phyloP scores from a whole-genome alignment of 2,888 invertebrate genomes.

The Machimus rusticus region DNA sequence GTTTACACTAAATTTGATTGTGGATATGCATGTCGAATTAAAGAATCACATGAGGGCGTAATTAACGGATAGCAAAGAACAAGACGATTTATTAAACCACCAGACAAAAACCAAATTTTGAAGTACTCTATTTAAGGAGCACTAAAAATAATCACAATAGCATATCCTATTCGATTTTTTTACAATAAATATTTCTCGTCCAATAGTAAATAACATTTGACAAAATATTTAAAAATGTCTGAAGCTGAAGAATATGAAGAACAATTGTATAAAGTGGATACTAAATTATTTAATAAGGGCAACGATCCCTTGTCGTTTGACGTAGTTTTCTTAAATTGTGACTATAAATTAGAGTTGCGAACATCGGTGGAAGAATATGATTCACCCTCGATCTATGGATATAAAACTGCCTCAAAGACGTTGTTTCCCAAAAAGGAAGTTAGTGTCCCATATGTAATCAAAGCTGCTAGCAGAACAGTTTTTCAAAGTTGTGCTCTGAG shows the following conservation, averaged over 20 bases:
- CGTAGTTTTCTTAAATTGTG: not conserved
- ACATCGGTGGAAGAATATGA: not conserved
- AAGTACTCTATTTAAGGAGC: not conserved
- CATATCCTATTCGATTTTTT: not conserved
- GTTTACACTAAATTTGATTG: no score
- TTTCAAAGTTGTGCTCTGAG: not conserved
- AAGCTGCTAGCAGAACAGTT: not conserved
- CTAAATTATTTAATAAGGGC: not conserved
- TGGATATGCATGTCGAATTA: no score
- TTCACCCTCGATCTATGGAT: not conserved
- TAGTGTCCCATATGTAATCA: not conserved
- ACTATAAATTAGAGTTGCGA: not conserved
- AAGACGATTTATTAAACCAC: not conserved
- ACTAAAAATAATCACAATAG: not conserved
- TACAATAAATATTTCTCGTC: not conserved
- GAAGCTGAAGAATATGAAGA: not conserved
- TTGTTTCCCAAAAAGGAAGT: not conserved
- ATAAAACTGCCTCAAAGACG: not conserved
- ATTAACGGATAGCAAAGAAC: no score
- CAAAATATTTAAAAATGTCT: not conserved
- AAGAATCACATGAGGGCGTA: no score
- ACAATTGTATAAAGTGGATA: not conserved
- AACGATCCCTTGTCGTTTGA: not conserved
- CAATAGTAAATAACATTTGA: not conserved
- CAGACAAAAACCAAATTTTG: not conserved